Conservation (phyloP, 2,888 invertebrate genomes). For the Drosophila siamana region DNA sequence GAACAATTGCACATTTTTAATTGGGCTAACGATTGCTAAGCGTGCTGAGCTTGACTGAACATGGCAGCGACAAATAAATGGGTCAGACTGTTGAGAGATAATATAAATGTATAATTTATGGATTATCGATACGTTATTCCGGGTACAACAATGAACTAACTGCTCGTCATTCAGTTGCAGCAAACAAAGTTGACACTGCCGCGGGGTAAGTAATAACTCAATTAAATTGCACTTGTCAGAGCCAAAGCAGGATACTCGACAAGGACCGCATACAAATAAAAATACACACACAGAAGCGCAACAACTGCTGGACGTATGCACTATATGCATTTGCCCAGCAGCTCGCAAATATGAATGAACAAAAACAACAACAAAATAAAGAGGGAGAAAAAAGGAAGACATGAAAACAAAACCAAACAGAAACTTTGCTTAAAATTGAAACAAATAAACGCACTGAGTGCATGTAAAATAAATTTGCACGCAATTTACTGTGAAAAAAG, state of each 20-base stretch:
- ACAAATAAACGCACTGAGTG: conserved; percentile 40
- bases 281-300: background rate
- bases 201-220: conserved; percentile 54
- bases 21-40: conserved; percentile 13
- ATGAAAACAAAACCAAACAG: conserved; percentile 34
- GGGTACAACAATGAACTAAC: conserved; percentile 20
- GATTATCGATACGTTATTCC: conserved; percentile 15
- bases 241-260: conserved; percentile 1
- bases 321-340: conserved; percentile 19
- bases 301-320: conserved; percentile 9
- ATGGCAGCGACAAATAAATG: conserved; percentile 10
- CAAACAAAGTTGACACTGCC: conserved; percentile 42
- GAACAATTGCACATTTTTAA: conserved; percentile 39
- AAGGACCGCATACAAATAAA: background rate
- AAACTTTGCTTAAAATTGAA: conserved; percentile 48
- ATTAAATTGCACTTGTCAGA: conserved; percentile 41
- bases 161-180: conserved; percentile 29
- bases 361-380: too few species aligned
- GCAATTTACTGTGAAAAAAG: conserved; percentile 49
- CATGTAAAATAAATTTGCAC: conserved; percentile 54
- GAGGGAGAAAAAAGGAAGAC: conserved; percentile 16
- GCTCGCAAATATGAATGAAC: conserved; percentile 28
- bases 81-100: conserved; percentile 9
- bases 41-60: conserved; percentile 4
- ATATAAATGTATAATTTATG: conserved; percentile 35